phyloP scores from a whole-genome alignment of 2,888 invertebrate genomes.

The Rotaria sp. region DNA sequence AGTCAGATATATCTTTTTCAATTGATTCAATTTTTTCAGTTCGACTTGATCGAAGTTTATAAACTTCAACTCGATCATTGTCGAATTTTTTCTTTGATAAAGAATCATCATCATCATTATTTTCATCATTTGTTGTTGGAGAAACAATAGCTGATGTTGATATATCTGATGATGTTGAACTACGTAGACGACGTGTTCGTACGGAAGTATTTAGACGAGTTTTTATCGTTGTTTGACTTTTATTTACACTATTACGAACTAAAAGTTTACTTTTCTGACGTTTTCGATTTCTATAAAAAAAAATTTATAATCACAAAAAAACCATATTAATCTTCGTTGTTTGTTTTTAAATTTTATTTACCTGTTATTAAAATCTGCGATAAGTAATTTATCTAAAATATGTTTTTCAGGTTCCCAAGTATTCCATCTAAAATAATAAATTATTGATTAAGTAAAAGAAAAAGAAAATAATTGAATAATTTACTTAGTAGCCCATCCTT shows the following conservation, averaged over 20 bases:
- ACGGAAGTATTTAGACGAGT: background rate
- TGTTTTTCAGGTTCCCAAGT: conserved; percentile 8
- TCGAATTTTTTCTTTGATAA: background rate
- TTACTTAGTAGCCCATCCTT: conserved; percentile 3
- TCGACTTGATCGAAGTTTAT: background rate
- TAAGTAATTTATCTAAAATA: background rate
- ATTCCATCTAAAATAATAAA: background rate
- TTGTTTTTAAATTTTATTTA: background rate
- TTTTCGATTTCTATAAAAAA: background rate
- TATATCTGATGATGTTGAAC: background rate
- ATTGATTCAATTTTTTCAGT: background rate
- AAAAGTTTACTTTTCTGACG: background rate
- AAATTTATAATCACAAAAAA: background rate
- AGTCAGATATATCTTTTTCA: background rate
- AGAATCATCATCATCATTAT: background rate
- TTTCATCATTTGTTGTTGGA: background rate
- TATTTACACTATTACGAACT: background rate
- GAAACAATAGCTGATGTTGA: background rate
- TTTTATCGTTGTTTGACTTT: background rate
- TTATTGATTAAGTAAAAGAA: background rate
- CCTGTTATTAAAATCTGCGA: background rate
- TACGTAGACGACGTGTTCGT: background rate
- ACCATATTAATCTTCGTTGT: background rate
- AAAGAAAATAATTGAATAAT: background rate
- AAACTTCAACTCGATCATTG: background rate